Base-by-base conservation (phyloP, 1,140 invertebrate species). In the Bursaphelenchus mucronatus region DNA sequence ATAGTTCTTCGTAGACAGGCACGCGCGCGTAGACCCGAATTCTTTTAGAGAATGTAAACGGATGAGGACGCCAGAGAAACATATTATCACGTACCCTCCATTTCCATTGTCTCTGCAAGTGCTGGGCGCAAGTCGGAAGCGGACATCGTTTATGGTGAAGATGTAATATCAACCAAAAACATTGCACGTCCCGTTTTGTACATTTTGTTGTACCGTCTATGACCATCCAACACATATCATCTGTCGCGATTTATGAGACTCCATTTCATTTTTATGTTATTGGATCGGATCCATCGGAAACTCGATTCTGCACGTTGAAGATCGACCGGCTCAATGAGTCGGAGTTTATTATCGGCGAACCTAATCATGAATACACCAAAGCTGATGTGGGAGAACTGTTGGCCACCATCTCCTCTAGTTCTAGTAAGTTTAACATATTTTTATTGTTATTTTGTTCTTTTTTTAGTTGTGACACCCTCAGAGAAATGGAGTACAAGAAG, bases 231-330 rank as follows among this genome's bases (percentile, higher is more conserved):
- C 30, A 30, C 30, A 30, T 49, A 49, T n/a, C 47, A 19, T 61
- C 57, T 13, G 40, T 71, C 19, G 57, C 65, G 19, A 67, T 80
- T 45, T 80, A 81, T 56, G 78, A 80, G 63, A 81, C 78, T 8
- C 55, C 73, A 21, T 56, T 61, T 10, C 71, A 78, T 46, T 80
- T 80, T 55, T 81, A 80, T 52, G 63, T 81, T 21, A 74, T 80
- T 51, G 78, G 78, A 8, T 66, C 69, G 44, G 79, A 80, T 67
- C 41, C 65, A n/a, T 55, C 77, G 10, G 71, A 69, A 17, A 76
- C 53, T 0, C 41, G 61, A n/a, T 80, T 63, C 58, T 44, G 63
- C 58, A 69, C 80, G 7, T 64, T 80, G 7, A 80, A 81, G 61
- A 78, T 80, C 30, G 78, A 80, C 54, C 45, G 78, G 56, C 57